Evolutionary conservation across 2,888 invertebrate species (phyloP).

Genomic region (Drosophila cognata): DNA sequence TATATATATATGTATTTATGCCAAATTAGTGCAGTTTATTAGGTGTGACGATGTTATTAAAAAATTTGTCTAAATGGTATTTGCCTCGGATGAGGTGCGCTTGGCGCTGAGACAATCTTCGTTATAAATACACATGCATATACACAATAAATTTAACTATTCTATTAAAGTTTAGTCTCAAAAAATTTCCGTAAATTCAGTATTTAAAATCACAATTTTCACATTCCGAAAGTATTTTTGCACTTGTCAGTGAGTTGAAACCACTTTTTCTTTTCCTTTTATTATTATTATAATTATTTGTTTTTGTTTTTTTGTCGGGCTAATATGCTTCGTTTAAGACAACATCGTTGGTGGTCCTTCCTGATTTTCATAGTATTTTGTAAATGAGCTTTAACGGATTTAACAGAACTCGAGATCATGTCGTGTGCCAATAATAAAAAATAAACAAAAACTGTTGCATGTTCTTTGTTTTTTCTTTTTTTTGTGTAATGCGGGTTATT

Average conservation of each 20-base stretch:
- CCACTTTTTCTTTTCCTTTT: conserved; percentile 28
- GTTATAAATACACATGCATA: conserved; percentile 60
- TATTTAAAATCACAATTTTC: conserved; percentile 69
- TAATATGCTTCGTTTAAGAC: conserved; percentile 44
- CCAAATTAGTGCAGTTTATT: conserved; percentile 52
- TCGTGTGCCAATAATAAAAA: conserved; percentile 65
- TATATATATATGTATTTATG: conserved; percentile 18
- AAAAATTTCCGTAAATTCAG: conserved; percentile 65
- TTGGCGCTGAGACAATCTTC: conserved; percentile 63
- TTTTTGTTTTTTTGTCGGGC: conserved; percentile 17
- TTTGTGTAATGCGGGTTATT: conserved; percentile 42
- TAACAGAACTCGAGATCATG: conserved; percentile 74
- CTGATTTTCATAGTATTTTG: conserved; percentile 44
- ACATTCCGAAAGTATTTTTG: conserved; percentile 59
- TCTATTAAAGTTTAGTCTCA: conserved; percentile 68
- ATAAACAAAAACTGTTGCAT: conserved; percentile 5
- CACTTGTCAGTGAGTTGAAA: conserved; percentile 54
- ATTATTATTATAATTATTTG: conserved; percentile 1
- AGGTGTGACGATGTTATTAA: conserved; percentile 42
- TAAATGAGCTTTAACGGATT: conserved; percentile 55
- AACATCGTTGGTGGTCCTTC: conserved; percentile 47
- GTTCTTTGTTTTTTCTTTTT: conserved; percentile 2
- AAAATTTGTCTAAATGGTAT: conserved; percentile 60
- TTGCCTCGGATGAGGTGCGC: conserved; percentile 56
- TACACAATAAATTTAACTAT: conserved; percentile 63